phyloP scores from a whole-genome alignment of 2,113 vertebrate species.

The Pheucticus melanocephalus region DNA sequence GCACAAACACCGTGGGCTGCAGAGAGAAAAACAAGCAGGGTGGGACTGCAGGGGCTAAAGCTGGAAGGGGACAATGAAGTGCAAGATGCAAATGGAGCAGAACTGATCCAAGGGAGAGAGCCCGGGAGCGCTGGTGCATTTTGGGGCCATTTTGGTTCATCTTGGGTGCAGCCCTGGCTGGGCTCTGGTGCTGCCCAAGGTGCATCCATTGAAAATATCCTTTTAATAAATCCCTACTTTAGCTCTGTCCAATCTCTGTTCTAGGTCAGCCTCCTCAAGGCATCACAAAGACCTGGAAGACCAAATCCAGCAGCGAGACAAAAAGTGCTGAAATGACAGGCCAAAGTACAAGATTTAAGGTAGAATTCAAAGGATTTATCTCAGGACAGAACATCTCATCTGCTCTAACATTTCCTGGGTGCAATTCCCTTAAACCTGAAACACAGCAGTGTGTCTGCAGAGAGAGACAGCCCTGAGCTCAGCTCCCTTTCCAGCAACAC shows the following conservation, averaged over 20 bases:
- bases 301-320: not conserved
- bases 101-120: too few species aligned
- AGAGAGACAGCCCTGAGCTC: not conserved
- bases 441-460: not conserved
- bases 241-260: rapidly evolving
- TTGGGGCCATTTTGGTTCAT: too few species aligned
- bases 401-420: not conserved
- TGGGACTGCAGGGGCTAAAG: too few species aligned
- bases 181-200: too few species aligned
- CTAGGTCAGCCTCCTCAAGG: not conserved
- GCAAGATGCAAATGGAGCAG: too few species aligned
- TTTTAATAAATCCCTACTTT: too few species aligned
- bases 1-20: too few species aligned
- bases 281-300: not conserved
- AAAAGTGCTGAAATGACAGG: not conserved
- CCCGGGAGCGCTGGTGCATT: too few species aligned
- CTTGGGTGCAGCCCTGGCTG: too few species aligned
- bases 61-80: too few species aligned
- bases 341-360: not conserved
- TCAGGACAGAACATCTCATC: not conserved
- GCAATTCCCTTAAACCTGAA: not conserved
- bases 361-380: not conserved
- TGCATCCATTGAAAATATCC: too few species aligned
- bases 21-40: too few species aligned
- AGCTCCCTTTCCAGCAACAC: not conserved